These are phyloP conservation scores for Acanthacorydalis orientalis DNA, from an alignment of 2,888 invertebrate genomes.

Conservation along the genomic window DNA sequence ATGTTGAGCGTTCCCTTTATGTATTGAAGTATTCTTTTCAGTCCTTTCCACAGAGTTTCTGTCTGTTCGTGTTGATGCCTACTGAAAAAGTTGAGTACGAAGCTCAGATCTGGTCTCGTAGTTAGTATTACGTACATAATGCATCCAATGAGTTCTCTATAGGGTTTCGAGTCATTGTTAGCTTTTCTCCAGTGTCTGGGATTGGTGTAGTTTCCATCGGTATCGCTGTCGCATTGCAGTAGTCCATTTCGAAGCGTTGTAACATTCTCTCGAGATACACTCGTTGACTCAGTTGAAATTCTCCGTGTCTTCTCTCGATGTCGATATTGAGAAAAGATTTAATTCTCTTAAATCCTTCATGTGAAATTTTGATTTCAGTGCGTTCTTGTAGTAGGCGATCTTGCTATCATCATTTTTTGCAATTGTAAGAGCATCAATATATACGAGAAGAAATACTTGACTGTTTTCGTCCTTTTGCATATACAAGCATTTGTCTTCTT, in stretches of 20 bases:
- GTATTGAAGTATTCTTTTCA: not conserved
- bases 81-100: conserved; percentile 6
- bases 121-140: conserved; percentile 11
- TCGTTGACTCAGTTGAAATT: no score
- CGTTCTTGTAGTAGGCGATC: no score
- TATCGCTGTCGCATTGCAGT: no score
- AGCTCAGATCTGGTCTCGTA: conserved; percentile 8
- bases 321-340: no score
- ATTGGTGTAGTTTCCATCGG: no score
- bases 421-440: no score
- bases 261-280: no score
- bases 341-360: no score
- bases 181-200: conserved; percentile 1
- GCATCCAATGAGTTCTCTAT: conserved; percentile 11
- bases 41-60: not conserved
- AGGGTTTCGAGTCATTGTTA: conserved; percentile 4
- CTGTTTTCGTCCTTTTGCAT: conserved; percentile 10
- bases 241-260: no score
- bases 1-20: not conserved
- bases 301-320: no score
- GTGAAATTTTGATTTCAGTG: no score
- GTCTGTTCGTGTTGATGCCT: not conserved
- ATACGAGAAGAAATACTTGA: conserved; percentile 9
- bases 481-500: conserved; percentile 10
- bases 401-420: no score